phyloP scores from a whole-genome alignment of 2,888 invertebrate species.

The Agapostemon virescens region DNA sequence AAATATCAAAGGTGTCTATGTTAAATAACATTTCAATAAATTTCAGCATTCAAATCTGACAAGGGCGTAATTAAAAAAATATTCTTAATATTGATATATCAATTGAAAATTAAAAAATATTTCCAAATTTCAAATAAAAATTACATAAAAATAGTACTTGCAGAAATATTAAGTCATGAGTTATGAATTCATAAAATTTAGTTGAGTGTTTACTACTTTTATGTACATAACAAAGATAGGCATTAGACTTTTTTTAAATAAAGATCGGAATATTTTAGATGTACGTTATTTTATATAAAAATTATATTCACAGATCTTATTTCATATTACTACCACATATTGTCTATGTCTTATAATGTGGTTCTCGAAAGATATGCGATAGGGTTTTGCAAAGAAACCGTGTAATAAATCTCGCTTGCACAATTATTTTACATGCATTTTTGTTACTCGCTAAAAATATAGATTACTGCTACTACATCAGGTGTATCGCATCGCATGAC shows the following conservation, averaged over 20 bases:
- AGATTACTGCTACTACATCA: too few relatives aligned
- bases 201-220: slow-evolving; percentile 29
- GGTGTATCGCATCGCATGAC: too few relatives aligned
- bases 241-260: slow-evolving; percentile 16
- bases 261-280: slow-evolving; percentile 36
- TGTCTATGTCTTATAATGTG: too few relatives aligned
- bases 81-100: not conserved
- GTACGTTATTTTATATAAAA: slow-evolving; percentile 36
- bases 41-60: not conserved
- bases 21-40: slow-evolving; percentile 24
- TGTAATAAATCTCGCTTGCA: too few relatives aligned
- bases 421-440: too few relatives aligned
- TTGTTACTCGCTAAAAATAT: too few relatives aligned
- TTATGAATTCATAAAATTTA: slow-evolving; percentile 33
- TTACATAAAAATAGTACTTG: slow-evolving; percentile 8
- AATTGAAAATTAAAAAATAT: not conserved
- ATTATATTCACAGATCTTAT: slow-evolving; percentile 30
- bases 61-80: not conserved
- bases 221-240: slow-evolving; percentile 38
- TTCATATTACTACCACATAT: not conserved
- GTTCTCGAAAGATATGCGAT: too few relatives aligned
- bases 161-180: slow-evolving; percentile 25
- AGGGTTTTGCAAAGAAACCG: too few relatives aligned
- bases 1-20: not conserved
- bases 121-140: slow-evolving; percentile 21